A percentile compares a stretch with the other conserved stretches of the same genome.
Evolutionary conservation across 2,888 invertebrate genomes (phyloP).

Genomic region (Drosophila sordidula): DNA sequence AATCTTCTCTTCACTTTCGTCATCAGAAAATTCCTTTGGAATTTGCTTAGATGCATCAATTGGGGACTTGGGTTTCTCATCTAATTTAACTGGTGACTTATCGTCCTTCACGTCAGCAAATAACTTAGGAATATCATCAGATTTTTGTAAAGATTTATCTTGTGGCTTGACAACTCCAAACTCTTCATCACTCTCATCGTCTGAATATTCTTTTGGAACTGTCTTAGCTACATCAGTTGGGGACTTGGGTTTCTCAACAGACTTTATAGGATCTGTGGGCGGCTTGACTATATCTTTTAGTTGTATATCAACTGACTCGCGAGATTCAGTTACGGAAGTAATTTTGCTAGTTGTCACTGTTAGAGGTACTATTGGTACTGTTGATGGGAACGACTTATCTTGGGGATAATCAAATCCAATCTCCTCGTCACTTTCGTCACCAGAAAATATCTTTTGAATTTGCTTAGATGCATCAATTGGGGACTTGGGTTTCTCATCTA

Average conservation of each 20-base stretch:
- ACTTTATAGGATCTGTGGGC: not conserved
- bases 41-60: conserved; percentile 4
- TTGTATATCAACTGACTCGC: too few relatives aligned
- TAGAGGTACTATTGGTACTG: too few relatives aligned
- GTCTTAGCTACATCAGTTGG: conserved; percentile 2
- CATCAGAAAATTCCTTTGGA: too few relatives aligned
- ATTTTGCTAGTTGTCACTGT: too few relatives aligned
- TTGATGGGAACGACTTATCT: not conserved
- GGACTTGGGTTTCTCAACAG: conserved; percentile 2
- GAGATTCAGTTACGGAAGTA: too few relatives aligned
- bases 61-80: conserved; percentile 1
- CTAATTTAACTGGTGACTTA: not conserved
- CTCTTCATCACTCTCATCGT: conserved; percentile 16
- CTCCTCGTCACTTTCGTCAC: conserved; percentile 9
- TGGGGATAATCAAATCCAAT: not conserved
- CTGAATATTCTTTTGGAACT: conserved; percentile 8
- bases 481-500: conserved; percentile 7
- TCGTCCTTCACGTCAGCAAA: not conserved
- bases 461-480: conserved; percentile 8
- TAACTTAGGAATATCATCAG: not conserved
- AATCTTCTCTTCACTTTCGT: too few relatives aligned
- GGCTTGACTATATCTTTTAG: too few relatives aligned
- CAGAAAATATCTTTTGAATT: conserved; percentile 1
- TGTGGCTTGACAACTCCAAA: conserved; percentile 2
- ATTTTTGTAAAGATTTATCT: not conserved